phyloP scores from a whole-genome alignment of 2,113 vertebrate genomes.

The Emydura subglobosa region DNA sequence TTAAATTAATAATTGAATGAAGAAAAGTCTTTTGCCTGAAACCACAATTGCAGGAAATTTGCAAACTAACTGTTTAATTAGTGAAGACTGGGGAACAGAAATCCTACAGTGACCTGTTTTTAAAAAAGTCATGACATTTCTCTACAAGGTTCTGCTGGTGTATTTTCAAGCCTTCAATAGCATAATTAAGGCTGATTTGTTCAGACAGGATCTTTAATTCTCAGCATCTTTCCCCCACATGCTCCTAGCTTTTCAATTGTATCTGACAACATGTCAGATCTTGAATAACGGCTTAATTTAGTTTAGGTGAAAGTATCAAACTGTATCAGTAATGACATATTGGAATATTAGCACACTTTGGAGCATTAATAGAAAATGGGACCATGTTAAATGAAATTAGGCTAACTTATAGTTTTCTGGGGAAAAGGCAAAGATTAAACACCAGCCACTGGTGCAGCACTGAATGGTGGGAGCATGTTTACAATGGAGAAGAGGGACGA shows the following conservation, averaged over 20 bases:
- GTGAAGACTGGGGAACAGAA: neutral
- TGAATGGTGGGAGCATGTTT: neutral
- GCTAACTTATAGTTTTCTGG: constrained; percentile 1
- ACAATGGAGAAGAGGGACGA: neutral
- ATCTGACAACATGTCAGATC: neutral
- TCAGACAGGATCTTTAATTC: constrained; percentile 27
- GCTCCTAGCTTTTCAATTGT: constrained; percentile 5
- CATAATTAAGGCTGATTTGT: constrained; percentile 32
- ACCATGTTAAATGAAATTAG: constrained; percentile 20
- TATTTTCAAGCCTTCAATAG: constrained; percentile 18
- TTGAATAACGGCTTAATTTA: constrained; percentile 59
- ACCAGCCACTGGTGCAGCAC: neutral
- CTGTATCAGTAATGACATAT: constrained; percentile 46
- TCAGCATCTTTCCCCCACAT: constrained; percentile 15
- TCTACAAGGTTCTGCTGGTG: neutral
- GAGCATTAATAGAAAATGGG: constrained; percentile 34
- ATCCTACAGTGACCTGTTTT: neutral
- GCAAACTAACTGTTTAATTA: neutral
- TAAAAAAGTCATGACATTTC: neutral
- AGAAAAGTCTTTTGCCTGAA: neutral
- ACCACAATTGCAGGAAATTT: neutral
- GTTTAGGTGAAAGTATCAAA: constrained; percentile 21
- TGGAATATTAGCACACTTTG: constrained; percentile 6
- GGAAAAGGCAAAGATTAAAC: neutral
- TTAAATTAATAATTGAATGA: neutral